Evolutionary conservation across 2,113 vertebrate genomes (phyloP).

Genomic region (Hemichromis elongatus): DNA sequence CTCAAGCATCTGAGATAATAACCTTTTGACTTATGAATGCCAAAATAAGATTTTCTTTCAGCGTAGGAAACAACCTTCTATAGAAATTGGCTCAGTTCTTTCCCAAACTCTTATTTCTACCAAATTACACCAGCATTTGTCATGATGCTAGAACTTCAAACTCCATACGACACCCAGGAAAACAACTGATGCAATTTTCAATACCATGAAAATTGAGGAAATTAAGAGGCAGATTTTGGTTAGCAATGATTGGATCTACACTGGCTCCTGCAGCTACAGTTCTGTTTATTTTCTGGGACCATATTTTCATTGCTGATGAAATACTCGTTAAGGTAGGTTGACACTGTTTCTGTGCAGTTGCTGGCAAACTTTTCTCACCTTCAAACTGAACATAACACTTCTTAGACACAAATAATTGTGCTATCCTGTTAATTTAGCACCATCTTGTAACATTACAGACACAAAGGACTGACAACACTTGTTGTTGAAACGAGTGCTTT

Average conservation of each 20-base stretch:
- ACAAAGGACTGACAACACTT: background rate
- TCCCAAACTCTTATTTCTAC: background rate
- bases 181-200: background rate
- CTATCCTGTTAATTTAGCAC: background rate
- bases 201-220: rapidly evolving
- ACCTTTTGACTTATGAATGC: background rate
- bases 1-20: background rate
- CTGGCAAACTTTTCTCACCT: background rate
- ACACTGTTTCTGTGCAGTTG: background rate
- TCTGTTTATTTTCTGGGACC: background rate
- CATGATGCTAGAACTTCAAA: background rate
- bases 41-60: background rate
- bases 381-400: background rate
- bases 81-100: background rate
- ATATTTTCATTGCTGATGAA: background rate
- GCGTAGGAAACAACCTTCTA: background rate
- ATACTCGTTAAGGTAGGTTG: background rate
- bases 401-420: background rate
- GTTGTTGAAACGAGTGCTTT: background rate
- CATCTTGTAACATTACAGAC: background rate
- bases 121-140: background rate
- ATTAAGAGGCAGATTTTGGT: background rate
- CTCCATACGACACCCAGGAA: background rate
- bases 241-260: background rate
- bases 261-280: background rate